A percentile compares a stretch with the other conserved stretches of the same genome.
Conservation (phyloP, 2,797 vertebrate species). For the Delichon dasypus region DNA sequence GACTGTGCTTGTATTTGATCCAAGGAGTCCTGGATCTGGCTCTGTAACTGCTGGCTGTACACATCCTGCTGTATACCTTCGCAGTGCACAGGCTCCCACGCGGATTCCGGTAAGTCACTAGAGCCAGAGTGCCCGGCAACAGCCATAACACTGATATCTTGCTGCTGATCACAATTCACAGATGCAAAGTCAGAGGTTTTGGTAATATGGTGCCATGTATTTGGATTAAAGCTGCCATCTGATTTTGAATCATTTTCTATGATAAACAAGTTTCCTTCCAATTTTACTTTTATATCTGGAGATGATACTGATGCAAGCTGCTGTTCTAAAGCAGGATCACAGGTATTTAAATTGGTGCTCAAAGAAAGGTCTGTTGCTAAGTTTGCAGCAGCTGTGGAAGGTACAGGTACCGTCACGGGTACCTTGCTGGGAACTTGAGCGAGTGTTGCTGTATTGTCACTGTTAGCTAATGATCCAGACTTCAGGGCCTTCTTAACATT, state of each 20-base stretch:
- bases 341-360: constrained; percentile 69
- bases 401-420: constrained; percentile 74
- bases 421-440: constrained; percentile 75
- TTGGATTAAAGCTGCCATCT: constrained; percentile 79
- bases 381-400: constrained; percentile 68
- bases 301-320: constrained; percentile 74
- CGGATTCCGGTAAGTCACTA: constrained; percentile 83
- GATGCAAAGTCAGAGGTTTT: constrained; percentile 78
- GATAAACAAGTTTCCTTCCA: constrained; percentile 80
- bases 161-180: constrained; percentile 71
- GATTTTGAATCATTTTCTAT: constrained; percentile 81
- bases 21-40: constrained; percentile 77
- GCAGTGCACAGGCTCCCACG: constrained; percentile 76
- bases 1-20: constrained; percentile 78
- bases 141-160: constrained; percentile 71
- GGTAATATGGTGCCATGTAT: constrained; percentile 82
- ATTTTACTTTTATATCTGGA: constrained; percentile 81
- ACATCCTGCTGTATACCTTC: constrained; percentile 75
- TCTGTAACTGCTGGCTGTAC: constrained; percentile 74
- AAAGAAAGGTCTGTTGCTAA: constrained; percentile 71
- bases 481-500: constrained; percentile 71
- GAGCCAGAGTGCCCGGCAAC: constrained; percentile 74
- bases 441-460: constrained; percentile 80
- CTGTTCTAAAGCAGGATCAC: constrained; percentile 79
- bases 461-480: constrained; percentile 71